Evolutionary conservation across 2,113 vertebrate species (phyloP).

Genomic region (Megalops atlanticus): DNA sequence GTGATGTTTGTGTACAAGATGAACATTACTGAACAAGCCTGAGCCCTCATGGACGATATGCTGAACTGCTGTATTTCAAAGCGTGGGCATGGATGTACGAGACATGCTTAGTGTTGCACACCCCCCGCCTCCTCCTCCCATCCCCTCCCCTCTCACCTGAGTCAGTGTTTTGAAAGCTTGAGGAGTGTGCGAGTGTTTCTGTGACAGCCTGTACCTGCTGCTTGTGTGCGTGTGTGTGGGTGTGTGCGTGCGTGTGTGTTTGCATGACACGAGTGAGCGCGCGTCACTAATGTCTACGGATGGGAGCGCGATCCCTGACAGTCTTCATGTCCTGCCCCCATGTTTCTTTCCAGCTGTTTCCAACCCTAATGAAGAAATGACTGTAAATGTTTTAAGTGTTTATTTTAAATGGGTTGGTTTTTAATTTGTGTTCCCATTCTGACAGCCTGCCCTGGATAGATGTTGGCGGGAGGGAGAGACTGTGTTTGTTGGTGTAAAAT

Average conservation of each 20-base stretch:
- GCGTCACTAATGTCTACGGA: neutral
- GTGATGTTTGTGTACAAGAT: neutral
- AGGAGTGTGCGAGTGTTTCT: neutral
- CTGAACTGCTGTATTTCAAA: neutral
- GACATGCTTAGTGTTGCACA: neutral
- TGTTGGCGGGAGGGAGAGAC: constrained; percentile 7
- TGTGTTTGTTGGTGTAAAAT: constrained; percentile 10
- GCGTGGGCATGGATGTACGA: neutral
- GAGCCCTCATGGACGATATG: neutral
- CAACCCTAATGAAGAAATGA: constrained; percentile 9
- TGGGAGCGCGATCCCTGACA: neutral
- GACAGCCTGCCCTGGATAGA: constrained; percentile 8
- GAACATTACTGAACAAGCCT: neutral
- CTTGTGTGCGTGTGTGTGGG: neutral
- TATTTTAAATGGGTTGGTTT: constrained; percentile 3
- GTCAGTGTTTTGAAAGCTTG: constrained; percentile 1
- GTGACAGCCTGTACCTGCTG: neutral
- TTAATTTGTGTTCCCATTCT: neutral
- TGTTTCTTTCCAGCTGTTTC: neutral
- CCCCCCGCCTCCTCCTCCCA: neutral
- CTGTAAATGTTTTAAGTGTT: neutral
- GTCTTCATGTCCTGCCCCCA: neutral
- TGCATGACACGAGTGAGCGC: neutral
- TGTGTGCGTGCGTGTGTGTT: neutral
- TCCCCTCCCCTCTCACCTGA: neutral